Conservation (phyloP, 2,113 vertebrate species). For the Lipophrys pholis region DNA sequence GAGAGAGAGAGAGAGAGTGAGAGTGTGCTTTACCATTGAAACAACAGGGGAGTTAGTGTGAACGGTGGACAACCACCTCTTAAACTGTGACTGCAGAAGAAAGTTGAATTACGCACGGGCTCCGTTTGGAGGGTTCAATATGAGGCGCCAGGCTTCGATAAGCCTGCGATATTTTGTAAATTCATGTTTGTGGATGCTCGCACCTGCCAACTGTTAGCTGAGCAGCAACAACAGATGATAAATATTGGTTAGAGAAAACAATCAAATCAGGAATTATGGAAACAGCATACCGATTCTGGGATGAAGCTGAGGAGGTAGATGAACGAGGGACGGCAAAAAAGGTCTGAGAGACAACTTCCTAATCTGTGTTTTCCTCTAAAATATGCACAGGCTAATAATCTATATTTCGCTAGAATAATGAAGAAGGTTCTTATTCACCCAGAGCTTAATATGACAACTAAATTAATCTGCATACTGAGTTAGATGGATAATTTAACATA, state of each 20-base stretch:
- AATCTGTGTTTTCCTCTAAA: constrained; percentile 17
- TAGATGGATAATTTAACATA: too few relatives aligned
- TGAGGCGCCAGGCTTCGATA: constrained; percentile 27
- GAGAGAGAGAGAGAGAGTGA: too few relatives aligned
- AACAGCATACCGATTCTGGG: constrained; percentile 39
- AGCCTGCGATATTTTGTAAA: constrained; percentile 46
- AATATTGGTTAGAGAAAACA: constrained; percentile 52
- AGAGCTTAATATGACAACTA: neutral
- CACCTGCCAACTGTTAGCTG: constrained; percentile 59
- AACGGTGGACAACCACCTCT: neutral
- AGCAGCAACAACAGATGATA: constrained; percentile 43
- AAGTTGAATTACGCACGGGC: constrained; percentile 8
- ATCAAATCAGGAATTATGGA: constrained; percentile 59
- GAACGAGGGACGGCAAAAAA: constrained; percentile 4
- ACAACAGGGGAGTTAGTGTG: neutral
- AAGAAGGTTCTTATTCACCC: neutral
- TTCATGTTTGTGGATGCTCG: constrained; percentile 53
- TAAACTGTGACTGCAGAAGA: constrained; percentile 4
- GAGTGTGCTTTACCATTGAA: constrained; percentile 21
- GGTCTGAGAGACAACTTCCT: constrained; percentile 9
- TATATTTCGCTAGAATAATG: constrained; percentile 28
- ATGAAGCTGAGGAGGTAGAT: constrained; percentile 26
- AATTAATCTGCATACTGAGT: too few relatives aligned
- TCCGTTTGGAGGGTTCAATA: constrained; percentile 44
- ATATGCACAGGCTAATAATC: neutral